Percentiles rank a stretch among this genome's conserved stretches.
Evolutionary conservation across 2,113 vertebrate species (phyloP).

Genomic region (Notechis scutatus): DNA sequence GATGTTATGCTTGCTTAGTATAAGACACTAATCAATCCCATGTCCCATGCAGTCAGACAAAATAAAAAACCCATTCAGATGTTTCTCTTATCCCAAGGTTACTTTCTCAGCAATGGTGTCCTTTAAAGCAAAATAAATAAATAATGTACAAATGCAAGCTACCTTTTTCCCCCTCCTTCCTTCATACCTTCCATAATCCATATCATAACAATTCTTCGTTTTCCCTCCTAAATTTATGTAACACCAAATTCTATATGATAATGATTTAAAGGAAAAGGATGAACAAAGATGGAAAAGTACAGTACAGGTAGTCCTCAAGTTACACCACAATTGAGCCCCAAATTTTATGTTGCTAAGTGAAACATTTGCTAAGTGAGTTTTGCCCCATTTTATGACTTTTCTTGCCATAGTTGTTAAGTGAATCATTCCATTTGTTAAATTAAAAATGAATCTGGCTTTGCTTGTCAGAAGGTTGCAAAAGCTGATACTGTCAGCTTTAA

Average conservation of each 20-base stretch:
- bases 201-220: background rate
- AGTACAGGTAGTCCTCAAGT: too few relatives aligned
- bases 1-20: slow-evolving; percentile 49
- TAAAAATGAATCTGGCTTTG: too few relatives aligned
- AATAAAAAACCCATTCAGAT: slow-evolving; percentile 26
- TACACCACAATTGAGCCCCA: too few relatives aligned
- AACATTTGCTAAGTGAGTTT: too few relatives aligned
- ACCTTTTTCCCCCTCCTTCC: background rate
- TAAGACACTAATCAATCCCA: background rate
- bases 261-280: background rate
- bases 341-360: too few relatives aligned
- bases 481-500: too few relatives aligned
- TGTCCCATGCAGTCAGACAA: background rate
- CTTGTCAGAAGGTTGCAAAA: too few relatives aligned
- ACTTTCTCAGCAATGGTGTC: slow-evolving; percentile 25
- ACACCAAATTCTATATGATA: background rate
- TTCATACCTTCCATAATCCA: background rate
- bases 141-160: background rate
- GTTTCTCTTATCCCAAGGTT: background rate
- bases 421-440: too few relatives aligned
- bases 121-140: background rate
- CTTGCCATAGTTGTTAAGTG: too few relatives aligned
- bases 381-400: too few relatives aligned
- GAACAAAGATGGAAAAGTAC: background rate
- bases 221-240: background rate